Evolutionary conservation across 2,888 invertebrate species (phyloP), one percentile per base, ranked within the genome.

Genomic region (Trisateles emortualis): DNA sequence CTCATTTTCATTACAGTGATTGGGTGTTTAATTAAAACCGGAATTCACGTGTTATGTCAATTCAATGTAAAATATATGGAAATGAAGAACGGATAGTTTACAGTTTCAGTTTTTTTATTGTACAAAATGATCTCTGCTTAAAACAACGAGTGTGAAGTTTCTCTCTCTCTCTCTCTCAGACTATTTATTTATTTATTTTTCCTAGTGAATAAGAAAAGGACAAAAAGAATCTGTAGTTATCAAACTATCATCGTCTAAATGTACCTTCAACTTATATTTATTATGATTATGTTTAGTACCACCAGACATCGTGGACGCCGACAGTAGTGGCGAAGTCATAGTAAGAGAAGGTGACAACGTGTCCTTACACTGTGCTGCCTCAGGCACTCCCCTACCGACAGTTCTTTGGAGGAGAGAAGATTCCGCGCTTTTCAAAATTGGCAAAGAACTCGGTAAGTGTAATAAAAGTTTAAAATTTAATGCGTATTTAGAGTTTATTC

Each of bases 371-470:
- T 97, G 97, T 74, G 95, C 95, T 3, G 97, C 97, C 0, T 95
- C 95, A 0, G 96, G 97, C 8, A 96, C 95, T 49, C 97, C 97
- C 0, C 87, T 90, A 16, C 97, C 97, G 0, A 95, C 94, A 44
- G 96, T 97, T 68, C 95, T 95, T 24, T 98, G 97, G 97, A 93
- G 95, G 59, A 90, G 96, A 39, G 97, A 97, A 79, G 95, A 96
- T 75, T 94, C 95, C 16, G 86, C 90, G 19, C 83, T 87, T 35
- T 94, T 94, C 70, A 79, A 71, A 17, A 81, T 94, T n/a, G 74
- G 66, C n/a, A 72, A 62, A 5, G 61, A 76, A 24, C 74, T 59
- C 30, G 83, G 88, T 87, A 59, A 72, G 75, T 55, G 19, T 19
- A 5, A 19, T 19, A 19, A 19, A 19, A n/a, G n/a, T n/a, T n/a